Evolutionary conservation across 1,140 invertebrate genomes (phyloP), one percentile per base, ranked within the genome.

Genomic region (Pinna nobilis): DNA sequence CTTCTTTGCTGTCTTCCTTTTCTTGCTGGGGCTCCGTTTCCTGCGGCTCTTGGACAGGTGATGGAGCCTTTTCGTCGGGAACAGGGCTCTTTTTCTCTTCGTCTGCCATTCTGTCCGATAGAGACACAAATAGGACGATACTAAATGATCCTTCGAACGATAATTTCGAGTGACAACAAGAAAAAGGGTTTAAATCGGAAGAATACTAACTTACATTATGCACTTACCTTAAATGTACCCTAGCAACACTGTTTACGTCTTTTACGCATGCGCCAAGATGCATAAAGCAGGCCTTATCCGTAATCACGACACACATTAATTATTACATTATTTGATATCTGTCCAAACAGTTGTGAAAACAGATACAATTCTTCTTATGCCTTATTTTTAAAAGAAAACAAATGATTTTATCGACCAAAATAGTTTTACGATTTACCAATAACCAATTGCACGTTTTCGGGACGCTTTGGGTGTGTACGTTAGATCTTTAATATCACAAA

Each of bases 171-270:
- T 11, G 23, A 35, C 9, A 55, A 35, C 7, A 15, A 15, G 39
- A 30, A 57, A 47, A 44, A 13, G 2, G 13, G 13, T 9, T n/a
- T 11, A 60, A 49, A 70, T 20, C 32, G 11, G 23, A 37, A 41
- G 55, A 15, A 20, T n/a, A 61, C 4, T 37, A 49, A 25, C 57
- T n/a, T 28, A 30, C 25, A 59, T 28, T 13, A 3, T 28, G 25
- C 51, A 47, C 18, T 60, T 28, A 57, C 51, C 13, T 25, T 6
- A 35, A 37, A 33, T 23, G n/a, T 35, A 30, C 76, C 74, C 41
- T 79, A 76, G 77, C 77, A 79, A 79, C 77, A 72, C 57, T 78
- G 76, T 78, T 78, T 74, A 78, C 39, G 28, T 63, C 32, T 39
- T 28, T 33, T 61, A 33, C 41, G 68, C 68, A 70, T 61, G 57